Percentiles rank a stretch among this genome's conserved stretches.
These are phyloP conservation scores for Smutsia gigantea DNA, from an alignment of 2,797 vertebrate species.

Conservation along the genomic window DNA sequence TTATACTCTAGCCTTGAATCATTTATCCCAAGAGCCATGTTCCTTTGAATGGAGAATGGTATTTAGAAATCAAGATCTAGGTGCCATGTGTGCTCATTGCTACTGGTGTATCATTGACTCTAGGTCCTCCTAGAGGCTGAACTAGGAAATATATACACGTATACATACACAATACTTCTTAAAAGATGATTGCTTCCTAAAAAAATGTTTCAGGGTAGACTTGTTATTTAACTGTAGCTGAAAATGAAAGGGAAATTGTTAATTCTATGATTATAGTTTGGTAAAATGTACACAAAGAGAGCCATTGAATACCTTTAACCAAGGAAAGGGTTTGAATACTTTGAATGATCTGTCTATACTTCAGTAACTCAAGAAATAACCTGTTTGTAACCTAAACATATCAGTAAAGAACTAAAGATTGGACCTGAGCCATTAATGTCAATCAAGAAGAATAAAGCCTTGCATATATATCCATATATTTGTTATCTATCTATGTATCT, in stretches of 20 bases:
- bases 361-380: not conserved
- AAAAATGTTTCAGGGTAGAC: not conserved
- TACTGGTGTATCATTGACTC: not conserved
- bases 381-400: not conserved
- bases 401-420: not conserved
- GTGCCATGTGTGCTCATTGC: not conserved
- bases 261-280: not conserved
- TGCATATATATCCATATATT: not conserved
- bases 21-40: not conserved
- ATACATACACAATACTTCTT: not conserved
- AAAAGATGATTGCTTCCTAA: not conserved
- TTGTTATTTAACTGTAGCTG: not conserved
- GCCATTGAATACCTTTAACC: not conserved
- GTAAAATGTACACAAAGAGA: not conserved
- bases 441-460: not conserved
- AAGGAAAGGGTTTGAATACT: not conserved
- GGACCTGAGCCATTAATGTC: not conserved
- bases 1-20: not conserved
- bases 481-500: not conserved
- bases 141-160: not conserved
- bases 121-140: not conserved
- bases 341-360: not conserved
- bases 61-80: not conserved
- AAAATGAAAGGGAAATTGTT: conserved; percentile 20
- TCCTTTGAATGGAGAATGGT: not conserved